Base-by-base conservation (phyloP, 23 tunicate species). In the Trididemnum clinides region DNA sequence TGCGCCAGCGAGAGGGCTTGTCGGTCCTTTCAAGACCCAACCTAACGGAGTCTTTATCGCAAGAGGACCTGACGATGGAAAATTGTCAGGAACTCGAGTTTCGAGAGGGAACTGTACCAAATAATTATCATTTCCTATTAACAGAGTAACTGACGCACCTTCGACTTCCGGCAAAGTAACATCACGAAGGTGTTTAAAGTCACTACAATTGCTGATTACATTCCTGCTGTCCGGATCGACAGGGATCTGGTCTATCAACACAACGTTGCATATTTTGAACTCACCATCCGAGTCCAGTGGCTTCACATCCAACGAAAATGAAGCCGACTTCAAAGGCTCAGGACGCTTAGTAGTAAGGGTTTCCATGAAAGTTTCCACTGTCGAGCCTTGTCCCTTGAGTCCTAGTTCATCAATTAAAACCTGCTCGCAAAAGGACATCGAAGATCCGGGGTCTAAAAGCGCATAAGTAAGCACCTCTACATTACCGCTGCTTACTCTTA, bases 61-160 rank as follows among this genome's bases (percentile, higher is more conserved):
- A 7, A 36, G 57, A 36, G 80, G 80, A 19, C 27, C 28, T 18
- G n/a, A 1, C 2, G 5, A 25, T 39, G 80, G 80, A 39, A n/a
- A n/a, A 39, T 59, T n/a, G 3, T 5, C 27, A 5, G 75, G 37
- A 69, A 23, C 36, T 31, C 75, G 29, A 23, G 37, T 31, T 33
- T 69, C 75, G 29, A 69, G 18, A 33, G 75, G 75, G 32, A 69
- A 69, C 34, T 69, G 75, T 23, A 6, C 19, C 6, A 69, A 36
- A 18, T 6, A 27, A 57, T 73, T 36, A 28, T 73, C 80, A 22
- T 37, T 36, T 7, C 86, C 86, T 0, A 82, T 82, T 35, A 82
- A 27, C 39, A 82, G 19, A 33, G 77, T 82, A 6, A 82, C 77
- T 15, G 86, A 36, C 15, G 50, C 86, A 51, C 28, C 69, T 35